Evolutionary conservation across 2,888 invertebrate genomes (phyloP).

Genomic region (Orthosia incerta): DNA sequence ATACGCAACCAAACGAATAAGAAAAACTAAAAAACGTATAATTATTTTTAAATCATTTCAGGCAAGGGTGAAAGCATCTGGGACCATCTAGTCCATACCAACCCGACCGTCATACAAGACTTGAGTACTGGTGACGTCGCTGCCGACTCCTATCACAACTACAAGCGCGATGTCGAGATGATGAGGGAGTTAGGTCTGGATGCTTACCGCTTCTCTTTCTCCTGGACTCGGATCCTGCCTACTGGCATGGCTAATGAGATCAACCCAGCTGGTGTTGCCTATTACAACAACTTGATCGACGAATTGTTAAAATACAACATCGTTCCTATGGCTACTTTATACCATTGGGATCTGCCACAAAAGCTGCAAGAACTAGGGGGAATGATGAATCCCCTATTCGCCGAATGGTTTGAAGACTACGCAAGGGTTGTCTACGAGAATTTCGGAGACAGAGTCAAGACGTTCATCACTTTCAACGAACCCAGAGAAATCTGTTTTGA

Average conservation of each 20-base stretch:
- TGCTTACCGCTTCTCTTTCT: conserved; percentile 90
- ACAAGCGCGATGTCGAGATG: conserved; percentile 88
- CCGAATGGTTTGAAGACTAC: conserved; percentile 87
- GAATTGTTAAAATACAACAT: conserved; percentile 91
- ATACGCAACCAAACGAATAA: no score
- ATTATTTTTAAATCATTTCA: background rate
- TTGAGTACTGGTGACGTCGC: conserved; percentile 90
- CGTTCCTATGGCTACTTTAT: conserved; percentile 90
- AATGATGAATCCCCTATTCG: conserved; percentile 80
- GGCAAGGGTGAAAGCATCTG: conserved; percentile 77
- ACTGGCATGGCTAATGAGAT: conserved; percentile 87
- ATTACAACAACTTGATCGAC: conserved; percentile 92
- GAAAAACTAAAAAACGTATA: no score
- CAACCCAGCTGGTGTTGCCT: conserved; percentile 91
- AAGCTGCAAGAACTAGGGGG: conserved; percentile 90
- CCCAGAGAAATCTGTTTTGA: conserved; percentile 80
- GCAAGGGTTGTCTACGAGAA: conserved; percentile 81
- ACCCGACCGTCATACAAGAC: conserved; percentile 69
- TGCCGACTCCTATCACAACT: conserved; percentile 91
- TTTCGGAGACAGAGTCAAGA: conserved; percentile 88
- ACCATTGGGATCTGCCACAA: conserved; percentile 90
- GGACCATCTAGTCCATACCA: conserved; percentile 74
- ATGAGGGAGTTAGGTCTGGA: conserved; percentile 84
- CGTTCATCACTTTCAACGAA: conserved; percentile 92
- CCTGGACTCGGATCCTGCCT: conserved; percentile 92